Conservation (phyloP, 2,888 invertebrate genomes). For the Cephus sareptanus region DNA sequence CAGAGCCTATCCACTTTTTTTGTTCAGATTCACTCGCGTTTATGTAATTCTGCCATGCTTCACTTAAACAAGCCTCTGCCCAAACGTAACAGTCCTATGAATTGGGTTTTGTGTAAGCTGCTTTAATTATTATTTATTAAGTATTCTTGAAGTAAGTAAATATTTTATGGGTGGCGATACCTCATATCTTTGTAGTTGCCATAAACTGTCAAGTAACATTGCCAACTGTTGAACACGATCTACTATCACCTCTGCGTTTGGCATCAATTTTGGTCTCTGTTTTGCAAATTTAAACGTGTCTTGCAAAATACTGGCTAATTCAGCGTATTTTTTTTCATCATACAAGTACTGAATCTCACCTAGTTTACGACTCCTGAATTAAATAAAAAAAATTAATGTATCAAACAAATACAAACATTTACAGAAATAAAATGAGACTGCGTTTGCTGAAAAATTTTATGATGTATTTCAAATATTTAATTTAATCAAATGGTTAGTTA, state of each 20-base stretch:
- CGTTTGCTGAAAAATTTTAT: not conserved
- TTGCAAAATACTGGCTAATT: constrained; percentile 75
- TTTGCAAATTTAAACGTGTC: constrained; percentile 73
- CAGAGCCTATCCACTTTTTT: constrained; percentile 67
- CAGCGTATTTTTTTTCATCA: constrained; percentile 73
- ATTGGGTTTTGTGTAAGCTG: not conserved
- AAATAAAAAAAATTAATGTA: constrained; percentile 19
- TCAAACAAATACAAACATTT: not conserved
- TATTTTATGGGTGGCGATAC: constrained; percentile 29
- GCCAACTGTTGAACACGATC: constrained; percentile 68
- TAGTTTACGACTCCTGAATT: constrained; percentile 67
- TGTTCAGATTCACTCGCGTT: constrained; percentile 63
- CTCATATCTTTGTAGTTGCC: constrained; percentile 71
- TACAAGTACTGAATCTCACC: constrained; percentile 77
- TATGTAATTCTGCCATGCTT: constrained; percentile 76
- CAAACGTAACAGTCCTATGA: constrained; percentile 78
- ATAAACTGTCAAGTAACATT: constrained; percentile 75
- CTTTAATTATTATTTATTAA: not conserved
- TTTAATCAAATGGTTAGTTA: not conserved
- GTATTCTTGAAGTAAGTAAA: not conserved
- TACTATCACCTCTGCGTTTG: constrained; percentile 46
- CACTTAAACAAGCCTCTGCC: constrained; percentile 82
- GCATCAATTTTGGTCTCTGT: constrained; percentile 51
- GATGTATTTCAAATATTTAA: not conserved
- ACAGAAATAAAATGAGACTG: not conserved